These are phyloP conservation scores for Acrocephalus scirpaceus DNA, from an alignment of 2,797 vertebrate genomes.

Conservation along the genomic window DNA sequence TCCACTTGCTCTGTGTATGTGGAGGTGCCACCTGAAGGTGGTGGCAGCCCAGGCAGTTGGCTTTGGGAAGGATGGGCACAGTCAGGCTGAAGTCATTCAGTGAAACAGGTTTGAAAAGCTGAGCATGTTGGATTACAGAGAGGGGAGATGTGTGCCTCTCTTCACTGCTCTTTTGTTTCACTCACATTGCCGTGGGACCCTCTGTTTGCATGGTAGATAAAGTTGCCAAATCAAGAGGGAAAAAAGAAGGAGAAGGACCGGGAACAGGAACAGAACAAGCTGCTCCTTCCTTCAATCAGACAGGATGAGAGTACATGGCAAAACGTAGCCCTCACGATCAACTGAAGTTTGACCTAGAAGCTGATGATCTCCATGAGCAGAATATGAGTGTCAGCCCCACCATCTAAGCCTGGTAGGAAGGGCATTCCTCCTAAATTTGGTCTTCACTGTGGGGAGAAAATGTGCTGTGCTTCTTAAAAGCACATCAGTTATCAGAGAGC, in stretches of 20 bases:
- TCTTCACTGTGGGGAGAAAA: conserved; percentile 7
- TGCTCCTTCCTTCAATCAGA: not conserved
- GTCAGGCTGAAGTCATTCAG: not conserved
- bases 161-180: not conserved
- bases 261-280: not conserved
- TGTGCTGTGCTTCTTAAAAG: conserved; percentile 13
- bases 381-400: not conserved
- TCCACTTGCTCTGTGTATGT: not conserved
- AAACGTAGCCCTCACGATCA: fast-evolving
- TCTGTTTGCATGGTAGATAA: not conserved
- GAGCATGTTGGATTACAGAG: not conserved
- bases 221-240: not conserved
- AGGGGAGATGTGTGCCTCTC: not conserved
- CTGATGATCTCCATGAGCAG: not conserved
- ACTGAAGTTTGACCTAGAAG: not conserved
- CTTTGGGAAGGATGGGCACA: not conserved
- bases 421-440: not conserved
- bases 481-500: not conserved
- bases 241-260: not conserved
- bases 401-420: not conserved
- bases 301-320: not conserved
- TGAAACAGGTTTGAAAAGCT: not conserved
- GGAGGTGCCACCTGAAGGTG: not conserved
- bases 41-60: not conserved
- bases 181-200: fast-evolving